These are phyloP conservation scores for Caenorhabditis japonica DNA, from an alignment of 2,888 invertebrate genomes.

Conservation along the genomic window DNA sequence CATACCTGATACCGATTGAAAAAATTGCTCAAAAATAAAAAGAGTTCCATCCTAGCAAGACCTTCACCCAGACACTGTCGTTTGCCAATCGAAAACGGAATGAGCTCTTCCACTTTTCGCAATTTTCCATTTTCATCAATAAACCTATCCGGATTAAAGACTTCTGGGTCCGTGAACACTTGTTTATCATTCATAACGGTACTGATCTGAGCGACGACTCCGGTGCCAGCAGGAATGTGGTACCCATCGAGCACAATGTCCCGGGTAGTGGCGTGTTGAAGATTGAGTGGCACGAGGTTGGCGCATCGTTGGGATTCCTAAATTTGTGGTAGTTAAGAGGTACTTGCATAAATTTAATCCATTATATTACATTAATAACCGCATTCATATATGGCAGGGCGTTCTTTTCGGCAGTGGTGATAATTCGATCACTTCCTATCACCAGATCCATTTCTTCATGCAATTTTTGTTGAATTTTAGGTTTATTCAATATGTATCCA, in stretches of 20 bases:
- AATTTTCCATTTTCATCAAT: constrained; percentile 39
- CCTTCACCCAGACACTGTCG: constrained; percentile 52
- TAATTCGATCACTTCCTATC: constrained; percentile 51
- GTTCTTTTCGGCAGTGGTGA: constrained; percentile 60
- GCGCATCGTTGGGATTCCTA: constrained; percentile 52
- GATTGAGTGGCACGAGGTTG: constrained; percentile 48
- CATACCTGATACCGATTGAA: constrained; percentile 44
- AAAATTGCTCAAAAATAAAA: constrained; percentile 43
- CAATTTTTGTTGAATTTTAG: constrained; percentile 50
- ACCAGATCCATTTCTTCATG: constrained; percentile 58
- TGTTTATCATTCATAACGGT: constrained; percentile 40
- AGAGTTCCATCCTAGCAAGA: constrained; percentile 48
- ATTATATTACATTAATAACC: constrained; percentile 53
- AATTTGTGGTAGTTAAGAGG: constrained; percentile 3
- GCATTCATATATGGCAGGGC: constrained; percentile 54
- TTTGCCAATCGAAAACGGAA: constrained; percentile 49
- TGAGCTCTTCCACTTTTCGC: constrained; percentile 28
- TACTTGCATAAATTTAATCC: constrained; percentile 1
- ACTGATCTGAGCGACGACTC: constrained; percentile 49
- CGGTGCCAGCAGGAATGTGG: constrained; percentile 26
- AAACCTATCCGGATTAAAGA: constrained; percentile 47
- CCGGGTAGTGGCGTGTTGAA: constrained; percentile 25
- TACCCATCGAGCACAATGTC: constrained; percentile 32
- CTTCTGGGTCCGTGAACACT: constrained; percentile 40
- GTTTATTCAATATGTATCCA: constrained; percentile 51